Base-by-base conservation (phyloP, 2,797 vertebrate species). In the Sebastes wilsoni region DNA sequence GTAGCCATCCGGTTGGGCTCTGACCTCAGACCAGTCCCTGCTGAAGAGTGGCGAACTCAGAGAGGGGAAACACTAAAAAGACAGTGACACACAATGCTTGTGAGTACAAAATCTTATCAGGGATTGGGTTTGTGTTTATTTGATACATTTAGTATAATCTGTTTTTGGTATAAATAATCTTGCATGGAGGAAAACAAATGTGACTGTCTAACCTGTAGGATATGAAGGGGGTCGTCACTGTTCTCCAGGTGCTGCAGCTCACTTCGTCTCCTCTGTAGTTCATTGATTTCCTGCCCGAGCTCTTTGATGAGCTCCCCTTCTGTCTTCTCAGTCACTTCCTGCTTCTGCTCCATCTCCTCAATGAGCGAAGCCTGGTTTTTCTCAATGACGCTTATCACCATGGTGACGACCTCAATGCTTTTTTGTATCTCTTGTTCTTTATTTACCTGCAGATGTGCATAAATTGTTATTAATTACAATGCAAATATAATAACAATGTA, bases 171-270 rank as follows among this genome's bases (percentile, higher is more conserved):
- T 49, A 23, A 61, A 49, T 18, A 46, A 46, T 60, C 25, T 14
- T 5, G 46, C 9, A 32, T 6, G 8, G 18, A 52, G 61, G 42
- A 49, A 55, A 52, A 27, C 23, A 27, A 0, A 1, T 30, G 61
- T 52, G 23, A 34, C 54, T 32, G 11, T 38, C 75, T 27, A 0
- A 93, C 91, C 83, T 88, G 84, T 3, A 93, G 58, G 8, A 92
- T 72, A 16, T 87, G 76, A 7, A 95, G 75, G 16, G 79, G 81
- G 58, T 93, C 90, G 22, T 85, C 76, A 0, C 4, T 80, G 20
- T 74, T 11, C 22, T 82, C 78, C 74, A 94, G 87, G 49, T 66
- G 27, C 30, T 88, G 73, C 83, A 94, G 85, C 66, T 92, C 79
- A 2, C 16, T 30, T 23, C 22, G 0, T 42, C 85, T 88, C 65